Conservation (phyloP, 2,888 invertebrate genomes). For the Pyrocoelia pectoralis region DNA sequence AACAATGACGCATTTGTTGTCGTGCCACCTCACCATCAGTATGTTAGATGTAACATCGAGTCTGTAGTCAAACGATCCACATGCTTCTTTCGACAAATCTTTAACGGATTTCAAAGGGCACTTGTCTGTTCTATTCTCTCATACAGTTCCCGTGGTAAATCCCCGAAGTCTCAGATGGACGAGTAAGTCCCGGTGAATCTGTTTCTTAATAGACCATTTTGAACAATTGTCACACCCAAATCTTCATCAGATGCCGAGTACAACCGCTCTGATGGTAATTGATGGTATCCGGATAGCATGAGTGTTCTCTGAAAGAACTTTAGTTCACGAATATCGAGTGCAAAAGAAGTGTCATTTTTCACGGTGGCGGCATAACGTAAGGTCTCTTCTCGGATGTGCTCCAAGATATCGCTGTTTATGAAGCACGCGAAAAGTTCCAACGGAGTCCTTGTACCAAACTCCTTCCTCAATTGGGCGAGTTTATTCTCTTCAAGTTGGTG, state of each 20-base stretch:
- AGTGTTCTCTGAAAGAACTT: slow-evolving; percentile 10
- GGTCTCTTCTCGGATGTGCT: slow-evolving; percentile 6
- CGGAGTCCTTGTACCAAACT: slow-evolving; percentile 2
- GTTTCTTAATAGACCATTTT: slow-evolving; percentile 9
- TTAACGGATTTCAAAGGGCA: background rate
- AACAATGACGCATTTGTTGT: slow-evolving; percentile 10
- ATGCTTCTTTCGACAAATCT: background rate
- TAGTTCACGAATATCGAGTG: too few species aligned
- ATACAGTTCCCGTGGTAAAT: slow-evolving; percentile 4
- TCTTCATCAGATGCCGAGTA: slow-evolving; percentile 17
- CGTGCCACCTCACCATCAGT: slow-evolving; percentile 2
- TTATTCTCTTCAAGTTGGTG: background rate
- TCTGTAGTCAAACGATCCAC: background rate
- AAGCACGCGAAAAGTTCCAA: slow-evolving; percentile 12
- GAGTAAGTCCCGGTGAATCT: background rate
- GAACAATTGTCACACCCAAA: slow-evolving; percentile 8
- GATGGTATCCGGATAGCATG: slow-evolving; percentile 16
- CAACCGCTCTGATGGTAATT: slow-evolving; percentile 2
- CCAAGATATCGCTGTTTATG: background rate
- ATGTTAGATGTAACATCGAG: background rate
- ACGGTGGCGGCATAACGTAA: background rate
- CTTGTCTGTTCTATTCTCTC: slow-evolving; percentile 1
- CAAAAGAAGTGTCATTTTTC: too few species aligned
- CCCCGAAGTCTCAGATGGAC: background rate
- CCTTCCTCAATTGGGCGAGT: background rate